Base-by-base conservation (phyloP, 37 sponge, comb jelly and placozoan genomes). In the Spongilla lacustris region DNA sequence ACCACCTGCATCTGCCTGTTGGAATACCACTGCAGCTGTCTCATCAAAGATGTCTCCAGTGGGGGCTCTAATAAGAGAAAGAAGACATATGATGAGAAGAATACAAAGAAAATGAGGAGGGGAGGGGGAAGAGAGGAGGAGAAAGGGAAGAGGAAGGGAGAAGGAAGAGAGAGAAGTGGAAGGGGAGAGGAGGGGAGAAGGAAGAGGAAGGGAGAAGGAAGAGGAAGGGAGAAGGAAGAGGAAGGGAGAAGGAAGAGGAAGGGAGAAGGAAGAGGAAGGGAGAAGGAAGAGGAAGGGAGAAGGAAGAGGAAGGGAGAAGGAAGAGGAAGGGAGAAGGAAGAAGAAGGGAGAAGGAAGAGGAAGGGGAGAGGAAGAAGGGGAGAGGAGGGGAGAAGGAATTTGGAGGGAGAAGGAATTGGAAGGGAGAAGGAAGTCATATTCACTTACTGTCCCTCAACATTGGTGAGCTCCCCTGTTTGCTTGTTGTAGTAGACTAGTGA, bases 381-480 rank as follows among this genome's bases (percentile, higher is more conserved):
- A 8, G 71, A 8, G 71, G 29, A 8, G 29, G 71, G 29, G 71
- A 8, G 71, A 8, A 8, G 29, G 71, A 8, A 8, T 3, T 70
- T 3, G 29, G 71, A 70, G 71, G 71, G 35, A 24, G 35, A 34
- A 75, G 3, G 41, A 41, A 6, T 3, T 41, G 41, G 41, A 41
- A 41, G 41, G 41, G 41, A 6, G 41, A 41, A 41, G 41, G 6
- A 41, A 9, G 41, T 9, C 41, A 3, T 41, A 6, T 41, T 41
- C 41, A 41, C 41, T 41, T 41, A 69, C 25, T 25, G 25, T 25
- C 31, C 30, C 29, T 4, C 27, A 4, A 82, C 77, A 30, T 36
- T 81, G 82, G n/a, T 84, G 6, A 81, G n/a, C 26, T 84, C 85
- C 67, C 85, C 90, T 35, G 90, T 90, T 50, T 90, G 80, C 74